Conservation (phyloP, 2,888 invertebrate species). For the Drosophila paramelanica region DNA sequence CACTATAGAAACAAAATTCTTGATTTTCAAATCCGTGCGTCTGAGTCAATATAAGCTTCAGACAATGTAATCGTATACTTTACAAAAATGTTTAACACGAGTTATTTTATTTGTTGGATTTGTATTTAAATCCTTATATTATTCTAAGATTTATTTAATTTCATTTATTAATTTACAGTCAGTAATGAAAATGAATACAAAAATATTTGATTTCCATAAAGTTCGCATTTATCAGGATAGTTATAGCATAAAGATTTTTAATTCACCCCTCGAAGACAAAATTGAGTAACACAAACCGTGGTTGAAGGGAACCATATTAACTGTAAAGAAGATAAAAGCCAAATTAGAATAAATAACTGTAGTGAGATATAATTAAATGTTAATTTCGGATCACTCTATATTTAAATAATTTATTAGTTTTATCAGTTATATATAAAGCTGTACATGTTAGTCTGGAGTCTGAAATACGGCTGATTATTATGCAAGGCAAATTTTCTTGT, state of each 20-base stretch:
- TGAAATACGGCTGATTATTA: too few relatives aligned
- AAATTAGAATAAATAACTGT: not conserved
- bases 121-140: conserved; percentile 12
- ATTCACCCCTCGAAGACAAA: conserved; percentile 29
- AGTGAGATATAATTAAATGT: too few relatives aligned
- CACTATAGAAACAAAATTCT: too few relatives aligned
- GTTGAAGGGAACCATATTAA: conserved; percentile 46
- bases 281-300: conserved; percentile 42
- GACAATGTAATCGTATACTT: too few relatives aligned
- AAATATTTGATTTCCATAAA: conserved; percentile 57
- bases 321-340: conserved; percentile 12
- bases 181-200: conserved; percentile 71
- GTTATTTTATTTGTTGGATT: not conserved
- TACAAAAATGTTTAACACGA: too few relatives aligned
- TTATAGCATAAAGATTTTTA: conserved; percentile 43
- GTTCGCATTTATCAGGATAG: conserved; percentile 52
- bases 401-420: not conserved
- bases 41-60: too few relatives aligned
- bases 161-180: conserved; percentile 71
- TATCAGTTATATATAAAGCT: too few relatives aligned
- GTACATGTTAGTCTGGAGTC: too few relatives aligned
- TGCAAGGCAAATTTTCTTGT: too few relatives aligned
- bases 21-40: too few relatives aligned
- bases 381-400: conserved; percentile 7
- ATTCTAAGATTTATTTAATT: conserved; percentile 43